Evolutionary conservation across 2,888 invertebrate species (phyloP).

Genomic region (Xestia sexstrigata): DNA sequence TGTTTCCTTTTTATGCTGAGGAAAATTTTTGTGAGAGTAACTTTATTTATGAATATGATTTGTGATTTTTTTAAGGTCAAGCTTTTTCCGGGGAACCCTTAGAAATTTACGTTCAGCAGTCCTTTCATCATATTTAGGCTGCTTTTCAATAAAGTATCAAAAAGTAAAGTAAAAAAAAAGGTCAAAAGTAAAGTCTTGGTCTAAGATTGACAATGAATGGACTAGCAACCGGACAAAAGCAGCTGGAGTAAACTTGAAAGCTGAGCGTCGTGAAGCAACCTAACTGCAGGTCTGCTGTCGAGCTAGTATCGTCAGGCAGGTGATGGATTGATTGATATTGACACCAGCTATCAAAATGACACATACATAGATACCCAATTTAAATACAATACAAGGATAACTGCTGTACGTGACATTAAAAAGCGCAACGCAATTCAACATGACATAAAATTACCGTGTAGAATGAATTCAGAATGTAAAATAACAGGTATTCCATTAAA

Average conservation of each 20-base stretch:
- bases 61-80: slow-evolving; percentile 10
- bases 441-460: slow-evolving; percentile 15
- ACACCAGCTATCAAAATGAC: slow-evolving; percentile 33
- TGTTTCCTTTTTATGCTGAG: slow-evolving; percentile 4
- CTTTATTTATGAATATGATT: not conserved
- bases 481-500: slow-evolving; percentile 23
- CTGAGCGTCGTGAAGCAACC: slow-evolving; percentile 1
- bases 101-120: not conserved
- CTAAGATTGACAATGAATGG: not conserved
- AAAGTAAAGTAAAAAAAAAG: too few species aligned
- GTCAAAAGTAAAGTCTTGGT: not conserved
- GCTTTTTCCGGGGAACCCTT: not conserved
- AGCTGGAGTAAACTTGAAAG: not conserved
- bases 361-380: slow-evolving; percentile 36
- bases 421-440: slow-evolving; percentile 4
- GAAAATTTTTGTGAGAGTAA: not conserved
- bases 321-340: slow-evolving; percentile 57
- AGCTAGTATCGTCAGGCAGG: not conserved
- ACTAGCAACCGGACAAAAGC: not conserved
- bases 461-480: slow-evolving; percentile 29
- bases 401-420: slow-evolving; percentile 41
- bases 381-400: slow-evolving; percentile 55
- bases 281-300: not conserved
- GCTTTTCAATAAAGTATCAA: too few species aligned
- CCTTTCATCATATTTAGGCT: not conserved